Conservation (phyloP, 2,113 vertebrate species). For the Noturus placidus region DNA sequence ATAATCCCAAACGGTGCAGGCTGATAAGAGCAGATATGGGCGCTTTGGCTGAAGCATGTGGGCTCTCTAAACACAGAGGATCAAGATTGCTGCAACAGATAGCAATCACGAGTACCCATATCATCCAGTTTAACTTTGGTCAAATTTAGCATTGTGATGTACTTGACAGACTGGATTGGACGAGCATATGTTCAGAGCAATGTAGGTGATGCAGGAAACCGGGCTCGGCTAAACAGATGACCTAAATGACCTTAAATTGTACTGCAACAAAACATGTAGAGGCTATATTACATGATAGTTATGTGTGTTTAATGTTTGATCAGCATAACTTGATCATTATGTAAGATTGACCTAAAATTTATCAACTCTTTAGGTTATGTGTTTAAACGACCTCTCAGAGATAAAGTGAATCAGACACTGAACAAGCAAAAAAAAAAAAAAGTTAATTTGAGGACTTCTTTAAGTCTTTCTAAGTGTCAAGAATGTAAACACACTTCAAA, state of each 20-base stretch:
- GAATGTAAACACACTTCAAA: neutral
- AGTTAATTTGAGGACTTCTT: constrained; percentile 27
- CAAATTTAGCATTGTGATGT: constrained; percentile 49
- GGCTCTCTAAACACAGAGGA: constrained; percentile 61
- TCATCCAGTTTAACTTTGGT: constrained; percentile 47
- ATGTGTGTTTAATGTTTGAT: neutral
- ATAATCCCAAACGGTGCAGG: constrained; percentile 44
- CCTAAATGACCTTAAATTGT: constrained; percentile 18
- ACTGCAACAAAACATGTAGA: neutral
- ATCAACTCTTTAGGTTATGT: neutral
- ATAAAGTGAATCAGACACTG: neutral
- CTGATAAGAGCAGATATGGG: constrained; percentile 54
- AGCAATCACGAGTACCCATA: constrained; percentile 56
- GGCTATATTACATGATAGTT: neutral
- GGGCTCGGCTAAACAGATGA: constrained; percentile 37
- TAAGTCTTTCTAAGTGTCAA: constrained; percentile 10
- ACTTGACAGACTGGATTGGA: constrained; percentile 37
- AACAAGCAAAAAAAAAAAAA: neutral
- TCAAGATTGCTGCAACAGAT: constrained; percentile 61
- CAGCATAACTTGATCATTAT: neutral
- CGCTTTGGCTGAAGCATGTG: constrained; percentile 54
- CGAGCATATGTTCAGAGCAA: constrained; percentile 37
- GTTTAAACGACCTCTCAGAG: neutral
- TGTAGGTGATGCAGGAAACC: constrained; percentile 37
- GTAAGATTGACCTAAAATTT: neutral